These are phyloP conservation scores for Tachysurus fulvidraco DNA, from an alignment of 2,113 vertebrate species.

Conservation along the genomic window DNA sequence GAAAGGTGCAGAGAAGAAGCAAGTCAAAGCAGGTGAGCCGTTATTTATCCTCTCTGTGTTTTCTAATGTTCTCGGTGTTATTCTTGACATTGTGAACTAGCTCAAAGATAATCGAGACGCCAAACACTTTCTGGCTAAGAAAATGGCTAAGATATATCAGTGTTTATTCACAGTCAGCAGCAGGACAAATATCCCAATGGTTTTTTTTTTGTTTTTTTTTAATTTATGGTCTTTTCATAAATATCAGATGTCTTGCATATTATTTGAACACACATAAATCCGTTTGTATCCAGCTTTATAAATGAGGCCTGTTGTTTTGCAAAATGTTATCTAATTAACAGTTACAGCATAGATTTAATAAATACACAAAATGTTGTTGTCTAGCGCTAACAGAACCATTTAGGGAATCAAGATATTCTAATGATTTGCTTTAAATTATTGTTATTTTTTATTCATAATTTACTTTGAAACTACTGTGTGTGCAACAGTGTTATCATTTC, in stretches of 20 bases:
- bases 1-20: slow-evolving; percentile 55
- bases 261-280: background rate
- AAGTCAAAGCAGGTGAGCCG: slow-evolving; percentile 64
- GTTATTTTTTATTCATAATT: background rate
- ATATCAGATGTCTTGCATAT: background rate
- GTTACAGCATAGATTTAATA: background rate
- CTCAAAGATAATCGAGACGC: background rate
- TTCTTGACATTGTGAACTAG: background rate
- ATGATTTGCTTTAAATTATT: background rate
- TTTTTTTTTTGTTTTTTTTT: background rate
- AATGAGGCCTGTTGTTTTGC: background rate
- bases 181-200: background rate
- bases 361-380: background rate
- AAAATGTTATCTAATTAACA: background rate
- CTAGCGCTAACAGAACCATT: background rate
- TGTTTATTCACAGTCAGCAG: background rate
- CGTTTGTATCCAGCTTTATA: background rate
- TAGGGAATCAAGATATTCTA: background rate
- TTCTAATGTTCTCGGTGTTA: background rate
- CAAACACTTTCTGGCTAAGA: background rate
- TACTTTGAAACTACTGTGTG: background rate
- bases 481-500: background rate
- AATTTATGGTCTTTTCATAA: background rate
- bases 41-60: background rate
- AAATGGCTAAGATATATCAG: background rate